Conservation (phyloP, 1,140 invertebrate genomes). For the Nephila pilipes region DNA sequence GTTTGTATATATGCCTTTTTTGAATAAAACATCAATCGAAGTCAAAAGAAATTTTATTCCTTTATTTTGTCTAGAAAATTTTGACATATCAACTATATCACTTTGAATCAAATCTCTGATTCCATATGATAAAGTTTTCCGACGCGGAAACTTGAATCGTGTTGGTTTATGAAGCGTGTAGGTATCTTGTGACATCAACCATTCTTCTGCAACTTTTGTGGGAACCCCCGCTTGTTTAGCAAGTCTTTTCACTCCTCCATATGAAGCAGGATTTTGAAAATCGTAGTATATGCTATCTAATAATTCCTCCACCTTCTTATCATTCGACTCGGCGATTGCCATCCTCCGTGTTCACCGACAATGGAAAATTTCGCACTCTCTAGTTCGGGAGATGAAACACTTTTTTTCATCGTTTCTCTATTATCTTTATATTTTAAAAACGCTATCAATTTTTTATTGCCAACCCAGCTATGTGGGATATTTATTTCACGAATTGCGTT, state of each 20-base stretch:
- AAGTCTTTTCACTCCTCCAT: constrained; percentile 23
- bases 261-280: constrained; percentile 3
- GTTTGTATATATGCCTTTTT: no score
- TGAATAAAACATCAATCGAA: no score
- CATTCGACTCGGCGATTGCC: background rate
- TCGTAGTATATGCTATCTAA: background rate
- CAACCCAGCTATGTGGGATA: background rate
- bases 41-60: no score
- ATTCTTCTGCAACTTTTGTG: background rate
- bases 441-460: background rate
- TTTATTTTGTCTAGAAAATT: no score
- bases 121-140: no score
- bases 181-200: constrained; percentile 11
- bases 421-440: no score
- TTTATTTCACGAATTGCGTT: constrained; percentile 37
- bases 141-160: constrained; percentile 11
- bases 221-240: background rate
- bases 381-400: background rate
- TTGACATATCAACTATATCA: no score
- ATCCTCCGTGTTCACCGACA: background rate
- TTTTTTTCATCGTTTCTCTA: no score
- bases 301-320: background rate
- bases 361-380: background rate
- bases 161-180: constrained; percentile 30
- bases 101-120: no score